These are phyloP conservation scores for Dione juno DNA, from an alignment of 2,888 invertebrate species.

Conservation along the genomic window DNA sequence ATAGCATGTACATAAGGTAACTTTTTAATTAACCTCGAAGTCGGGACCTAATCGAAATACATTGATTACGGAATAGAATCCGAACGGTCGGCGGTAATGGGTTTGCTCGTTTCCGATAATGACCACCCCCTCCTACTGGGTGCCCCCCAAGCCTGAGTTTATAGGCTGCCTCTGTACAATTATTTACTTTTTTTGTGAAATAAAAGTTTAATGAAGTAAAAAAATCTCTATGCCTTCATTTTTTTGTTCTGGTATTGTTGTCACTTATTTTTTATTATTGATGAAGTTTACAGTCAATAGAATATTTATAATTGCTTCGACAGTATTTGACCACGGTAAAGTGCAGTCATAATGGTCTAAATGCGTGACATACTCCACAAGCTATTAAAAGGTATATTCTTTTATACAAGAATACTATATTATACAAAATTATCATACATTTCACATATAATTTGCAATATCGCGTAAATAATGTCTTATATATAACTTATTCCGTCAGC, in stretches of 20 bases:
- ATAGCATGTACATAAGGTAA: conserved; percentile 35
- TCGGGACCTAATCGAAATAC: conserved; percentile 68
- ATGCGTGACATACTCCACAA: too few species aligned
- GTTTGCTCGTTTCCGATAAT: conserved; percentile 62
- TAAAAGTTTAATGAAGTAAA: too few species aligned
- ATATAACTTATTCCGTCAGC: not conserved
- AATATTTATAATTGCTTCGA: too few species aligned
- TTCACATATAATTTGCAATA: not conserved
- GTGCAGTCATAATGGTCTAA: too few species aligned
- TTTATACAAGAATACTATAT: too few species aligned
- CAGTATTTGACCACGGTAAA: too few species aligned
- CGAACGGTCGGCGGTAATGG: conserved; percentile 52
- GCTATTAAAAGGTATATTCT: too few species aligned
- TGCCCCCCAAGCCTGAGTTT: conserved; percentile 47
- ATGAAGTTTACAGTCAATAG: too few species aligned
- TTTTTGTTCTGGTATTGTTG: too few species aligned
- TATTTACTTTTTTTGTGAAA: not conserved
- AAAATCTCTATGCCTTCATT: too few species aligned
- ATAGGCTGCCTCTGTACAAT: conserved; percentile 23
- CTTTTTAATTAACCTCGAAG: conserved; percentile 58
- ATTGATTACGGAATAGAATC: conserved; percentile 69
- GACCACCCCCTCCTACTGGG: conserved; percentile 54
- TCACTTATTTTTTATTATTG: too few species aligned
- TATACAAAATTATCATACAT: not conserved
- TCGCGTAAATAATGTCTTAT: not conserved